Conservation (phyloP, 2,113 vertebrate genomes). For the Dolichallabes microphthalmus region DNA sequence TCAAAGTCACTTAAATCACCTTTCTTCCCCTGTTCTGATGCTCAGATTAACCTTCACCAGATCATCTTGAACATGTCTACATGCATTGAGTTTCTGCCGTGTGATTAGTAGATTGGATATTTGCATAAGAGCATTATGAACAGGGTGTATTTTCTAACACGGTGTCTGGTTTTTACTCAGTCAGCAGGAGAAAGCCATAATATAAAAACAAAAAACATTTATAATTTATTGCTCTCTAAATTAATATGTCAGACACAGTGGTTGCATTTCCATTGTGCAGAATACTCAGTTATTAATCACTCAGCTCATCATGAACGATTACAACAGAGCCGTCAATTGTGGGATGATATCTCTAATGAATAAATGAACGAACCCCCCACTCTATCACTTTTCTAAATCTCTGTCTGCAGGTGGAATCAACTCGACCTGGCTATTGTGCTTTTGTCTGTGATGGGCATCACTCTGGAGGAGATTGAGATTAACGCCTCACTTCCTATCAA, state of each 20-base stretch:
- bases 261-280: not conserved
- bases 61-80: no score
- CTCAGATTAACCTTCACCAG: no score
- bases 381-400: not conserved
- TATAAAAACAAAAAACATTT: not conserved
- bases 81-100: no score
- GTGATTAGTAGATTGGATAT: no score
- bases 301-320: not conserved
- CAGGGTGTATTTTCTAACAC: not conserved
- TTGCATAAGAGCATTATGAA: no score
- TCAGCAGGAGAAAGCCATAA: not conserved
- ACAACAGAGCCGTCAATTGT: not conserved
- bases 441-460: constrained; percentile 97
- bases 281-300: not conserved
- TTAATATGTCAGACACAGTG: not conserved
- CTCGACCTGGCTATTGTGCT: constrained; percentile 94
- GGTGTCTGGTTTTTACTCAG: not conserved
- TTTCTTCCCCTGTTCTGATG: no score
- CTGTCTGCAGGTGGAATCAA: constrained; percentile 88
- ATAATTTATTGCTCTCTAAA: not conserved
- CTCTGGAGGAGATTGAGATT: constrained; percentile 94
- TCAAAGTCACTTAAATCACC: no score
- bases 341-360: not conserved
- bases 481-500: constrained; percentile 96
- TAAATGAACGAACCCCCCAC: not conserved